These are phyloP conservation scores for Cantharis flavilabris DNA, from an alignment of 2,888 invertebrate genomes.

Conservation along the genomic window DNA sequence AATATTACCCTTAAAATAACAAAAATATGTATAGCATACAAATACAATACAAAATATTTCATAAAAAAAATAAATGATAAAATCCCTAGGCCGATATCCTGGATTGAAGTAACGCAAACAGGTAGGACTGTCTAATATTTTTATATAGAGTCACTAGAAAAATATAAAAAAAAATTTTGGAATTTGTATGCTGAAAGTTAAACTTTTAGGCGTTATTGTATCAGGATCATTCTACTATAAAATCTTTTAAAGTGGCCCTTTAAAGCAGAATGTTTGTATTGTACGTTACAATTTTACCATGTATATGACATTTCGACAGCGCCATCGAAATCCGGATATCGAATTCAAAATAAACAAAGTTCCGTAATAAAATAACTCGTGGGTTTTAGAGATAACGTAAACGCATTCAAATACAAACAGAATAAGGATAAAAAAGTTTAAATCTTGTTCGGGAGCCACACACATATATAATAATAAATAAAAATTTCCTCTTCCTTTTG, in stretches of 20 bases:
- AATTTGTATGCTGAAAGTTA: neutral
- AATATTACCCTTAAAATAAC: neutral
- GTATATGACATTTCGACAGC: conserved; percentile 17
- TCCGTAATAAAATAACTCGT: conserved; percentile 16
- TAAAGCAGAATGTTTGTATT: conserved; percentile 1
- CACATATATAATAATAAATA: neutral
- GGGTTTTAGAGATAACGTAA: conserved; percentile 17
- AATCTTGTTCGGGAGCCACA: neutral
- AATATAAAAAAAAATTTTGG: neutral
- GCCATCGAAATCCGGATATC: conserved; percentile 17
- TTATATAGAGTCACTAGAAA: neutral
- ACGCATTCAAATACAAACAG: conserved; percentile 10
- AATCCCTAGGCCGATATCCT: neutral
- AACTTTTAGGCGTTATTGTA: neutral
- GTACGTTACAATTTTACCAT: conserved; percentile 10
- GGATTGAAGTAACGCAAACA: neutral
- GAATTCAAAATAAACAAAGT: conserved; percentile 17
- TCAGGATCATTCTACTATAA: neutral
- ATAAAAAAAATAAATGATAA: neutral
- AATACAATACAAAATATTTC: neutral
- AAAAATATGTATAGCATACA: neutral
- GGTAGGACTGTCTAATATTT: neutral
- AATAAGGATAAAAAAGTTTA: neutral
- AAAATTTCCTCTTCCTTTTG: neutral
- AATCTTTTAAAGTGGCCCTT: neutral